phyloP scores from a whole-genome alignment of 1,140 invertebrate species.

The Cherax destructor region DNA sequence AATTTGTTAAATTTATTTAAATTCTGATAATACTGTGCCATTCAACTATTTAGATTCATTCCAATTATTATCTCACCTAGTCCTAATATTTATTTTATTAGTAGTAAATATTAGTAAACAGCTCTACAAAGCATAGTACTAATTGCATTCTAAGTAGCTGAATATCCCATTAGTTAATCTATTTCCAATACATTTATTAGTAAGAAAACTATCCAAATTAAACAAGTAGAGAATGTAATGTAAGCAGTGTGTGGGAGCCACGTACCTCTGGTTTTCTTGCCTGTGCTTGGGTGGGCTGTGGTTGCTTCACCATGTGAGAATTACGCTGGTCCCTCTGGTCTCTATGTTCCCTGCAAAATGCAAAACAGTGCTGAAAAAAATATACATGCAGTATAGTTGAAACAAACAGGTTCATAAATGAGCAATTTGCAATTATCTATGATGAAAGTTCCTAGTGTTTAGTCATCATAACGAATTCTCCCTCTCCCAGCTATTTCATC shows the following conservation, averaged over 20 bases:
- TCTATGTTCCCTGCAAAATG: slow-evolving; percentile 23
- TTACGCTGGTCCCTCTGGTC: slow-evolving; percentile 78
- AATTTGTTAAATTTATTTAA: neutral
- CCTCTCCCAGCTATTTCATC: too few relatives aligned
- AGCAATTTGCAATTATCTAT: too few relatives aligned
- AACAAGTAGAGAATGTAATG: neutral
- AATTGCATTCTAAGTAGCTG: neutral
- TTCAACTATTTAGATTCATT: neutral
- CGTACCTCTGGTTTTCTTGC: slow-evolving; percentile 89
- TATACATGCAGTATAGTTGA: neutral
- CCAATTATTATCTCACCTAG: neutral
- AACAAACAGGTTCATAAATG: too few relatives aligned
- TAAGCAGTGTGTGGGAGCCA: slow-evolving; percentile 72
- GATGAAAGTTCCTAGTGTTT: too few relatives aligned
- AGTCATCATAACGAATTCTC: too few relatives aligned
- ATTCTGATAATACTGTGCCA: neutral
- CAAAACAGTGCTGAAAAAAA: neutral
- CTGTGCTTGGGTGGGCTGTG: slow-evolving; percentile 79
- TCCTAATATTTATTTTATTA: neutral
- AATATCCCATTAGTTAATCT: neutral
- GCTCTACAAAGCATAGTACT: neutral
- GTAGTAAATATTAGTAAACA: neutral
- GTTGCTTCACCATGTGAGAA: slow-evolving; percentile 83
- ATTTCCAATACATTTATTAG: neutral
- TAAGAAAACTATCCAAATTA: neutral